phyloP scores from a whole-genome alignment of 1,140 invertebrate species.

The Dendroctonus ponderosae region DNA sequence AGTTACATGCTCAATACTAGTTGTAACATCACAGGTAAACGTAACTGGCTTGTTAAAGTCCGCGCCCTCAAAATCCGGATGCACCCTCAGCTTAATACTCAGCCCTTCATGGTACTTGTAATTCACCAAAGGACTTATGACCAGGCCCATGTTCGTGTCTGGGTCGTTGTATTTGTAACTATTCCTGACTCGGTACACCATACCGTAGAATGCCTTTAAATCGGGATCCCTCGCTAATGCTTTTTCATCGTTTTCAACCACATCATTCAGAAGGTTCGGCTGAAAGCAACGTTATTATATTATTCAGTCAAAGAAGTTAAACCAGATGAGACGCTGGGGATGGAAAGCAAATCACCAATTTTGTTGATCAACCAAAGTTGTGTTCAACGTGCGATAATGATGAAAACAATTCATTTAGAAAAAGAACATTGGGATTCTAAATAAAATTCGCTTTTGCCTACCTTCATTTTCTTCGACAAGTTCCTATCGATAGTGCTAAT shows the following conservation, averaged over 20 bases:
- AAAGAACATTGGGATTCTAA: no score
- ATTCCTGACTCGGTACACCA: conserved; percentile 72
- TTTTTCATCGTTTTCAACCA: conserved; percentile 37
- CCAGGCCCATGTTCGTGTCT: conserved; percentile 74
- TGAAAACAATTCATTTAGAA: no score
- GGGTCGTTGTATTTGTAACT: conserved; percentile 69
- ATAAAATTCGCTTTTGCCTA: no score
- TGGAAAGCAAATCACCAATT: no score
- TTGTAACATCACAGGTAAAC: conserved; percentile 86
- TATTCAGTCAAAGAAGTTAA: conserved; percentile 4
- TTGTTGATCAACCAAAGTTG: no score
- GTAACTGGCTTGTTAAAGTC: conserved; percentile 64
- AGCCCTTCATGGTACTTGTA: conserved; percentile 72
- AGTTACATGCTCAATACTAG: conserved; percentile 84
- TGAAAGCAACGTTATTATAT: conserved; percentile 22
- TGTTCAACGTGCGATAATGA: no score
- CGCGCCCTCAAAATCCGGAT: conserved; percentile 60
- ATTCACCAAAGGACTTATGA: conserved; percentile 79
- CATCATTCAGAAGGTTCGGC: conserved; percentile 53
- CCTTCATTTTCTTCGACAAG: conserved; percentile 35
- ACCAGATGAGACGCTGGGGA: no score
- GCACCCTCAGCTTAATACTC: conserved; percentile 82
- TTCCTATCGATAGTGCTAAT: conserved; percentile 41
- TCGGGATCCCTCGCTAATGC: conserved; percentile 61
- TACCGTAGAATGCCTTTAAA: conserved; percentile 74